Percentiles rank a stretch among this genome's conserved stretches.
Evolutionary conservation across 2,888 invertebrate species (phyloP).

Genomic region (Clitarchus hookeri): DNA sequence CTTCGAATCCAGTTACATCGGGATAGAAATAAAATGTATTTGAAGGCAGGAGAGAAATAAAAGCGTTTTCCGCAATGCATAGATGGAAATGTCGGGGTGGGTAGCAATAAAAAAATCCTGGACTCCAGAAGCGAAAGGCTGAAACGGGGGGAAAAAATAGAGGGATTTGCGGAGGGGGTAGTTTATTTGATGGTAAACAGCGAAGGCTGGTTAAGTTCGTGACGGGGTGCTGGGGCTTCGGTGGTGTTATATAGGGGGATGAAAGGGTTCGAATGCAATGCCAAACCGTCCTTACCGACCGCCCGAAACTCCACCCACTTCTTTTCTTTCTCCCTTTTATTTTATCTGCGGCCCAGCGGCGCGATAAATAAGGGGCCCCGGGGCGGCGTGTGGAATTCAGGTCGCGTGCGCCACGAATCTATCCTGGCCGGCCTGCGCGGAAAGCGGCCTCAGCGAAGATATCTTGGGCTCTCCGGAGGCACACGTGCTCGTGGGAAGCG

Average conservation of each 20-base stretch:
- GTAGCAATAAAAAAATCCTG: neutral
- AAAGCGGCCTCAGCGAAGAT: neutral
- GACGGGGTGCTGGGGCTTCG: neutral
- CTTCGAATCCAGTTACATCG: neutral
- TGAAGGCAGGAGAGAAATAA: neutral
- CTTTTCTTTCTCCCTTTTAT: neutral
- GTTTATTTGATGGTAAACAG: neutral
- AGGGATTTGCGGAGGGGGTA: neutral
- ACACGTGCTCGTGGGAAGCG: neutral
- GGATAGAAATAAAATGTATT: neutral
- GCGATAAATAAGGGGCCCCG: slow-evolving; percentile 20
- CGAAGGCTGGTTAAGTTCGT: neutral
- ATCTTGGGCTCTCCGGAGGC: neutral
- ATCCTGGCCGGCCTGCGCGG: neutral
- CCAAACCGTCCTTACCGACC: neutral
- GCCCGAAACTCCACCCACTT: neutral
- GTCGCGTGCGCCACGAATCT: slow-evolving; percentile 5
- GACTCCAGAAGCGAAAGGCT: neutral
- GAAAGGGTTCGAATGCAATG: neutral
- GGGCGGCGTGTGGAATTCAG: neutral
- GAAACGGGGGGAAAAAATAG: neutral
- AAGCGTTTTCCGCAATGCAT: neutral
- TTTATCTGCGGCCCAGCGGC: neutral
- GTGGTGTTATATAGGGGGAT: neutral
- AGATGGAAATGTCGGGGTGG: neutral